A percentile compares a stretch with the other conserved stretches of the same genome.
Evolutionary conservation across 2,888 invertebrate species (phyloP).

Genomic region (Heliconius charithonia): DNA sequence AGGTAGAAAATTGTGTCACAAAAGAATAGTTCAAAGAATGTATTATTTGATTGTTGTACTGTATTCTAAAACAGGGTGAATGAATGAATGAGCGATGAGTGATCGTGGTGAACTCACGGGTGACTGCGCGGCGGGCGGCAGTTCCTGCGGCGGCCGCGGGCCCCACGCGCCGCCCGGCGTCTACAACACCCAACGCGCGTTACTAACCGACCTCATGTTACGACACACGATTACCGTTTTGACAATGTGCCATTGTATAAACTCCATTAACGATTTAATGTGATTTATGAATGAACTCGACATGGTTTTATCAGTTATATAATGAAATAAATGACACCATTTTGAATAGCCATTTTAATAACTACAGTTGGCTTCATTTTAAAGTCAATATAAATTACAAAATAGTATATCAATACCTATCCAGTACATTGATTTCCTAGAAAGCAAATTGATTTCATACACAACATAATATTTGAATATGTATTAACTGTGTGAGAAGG

Average conservation of each 20-base stretch:
- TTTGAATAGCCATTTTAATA: not conserved
- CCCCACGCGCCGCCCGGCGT: constrained; percentile 65
- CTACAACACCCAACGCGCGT: constrained; percentile 50
- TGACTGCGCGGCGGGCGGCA: constrained; percentile 64
- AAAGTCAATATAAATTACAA: not conserved
- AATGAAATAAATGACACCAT: not conserved
- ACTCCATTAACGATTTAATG: not conserved
- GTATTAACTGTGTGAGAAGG: too few species aligned
- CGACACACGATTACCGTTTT: not conserved
- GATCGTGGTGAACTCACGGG: constrained; percentile 57
- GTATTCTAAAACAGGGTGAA: not conserved
- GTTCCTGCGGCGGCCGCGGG: constrained; percentile 64
- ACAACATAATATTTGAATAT: too few species aligned
- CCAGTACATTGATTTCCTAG: not conserved
- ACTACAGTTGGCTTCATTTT: constrained; percentile 3
- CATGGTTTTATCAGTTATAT: not conserved
- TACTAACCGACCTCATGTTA: constrained; percentile 41
- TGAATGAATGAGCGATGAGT: constrained; percentile 27
- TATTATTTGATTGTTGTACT: not conserved
- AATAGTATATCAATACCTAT: not conserved
- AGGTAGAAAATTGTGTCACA: not conserved
- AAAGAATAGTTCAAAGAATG: constrained; percentile 8
- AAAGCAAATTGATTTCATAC: not conserved
- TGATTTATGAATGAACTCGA: not conserved
- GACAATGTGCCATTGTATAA: not conserved